Evolutionary conservation across 2,888 invertebrate species (phyloP).

Genomic region (Congeria kusceri): DNA sequence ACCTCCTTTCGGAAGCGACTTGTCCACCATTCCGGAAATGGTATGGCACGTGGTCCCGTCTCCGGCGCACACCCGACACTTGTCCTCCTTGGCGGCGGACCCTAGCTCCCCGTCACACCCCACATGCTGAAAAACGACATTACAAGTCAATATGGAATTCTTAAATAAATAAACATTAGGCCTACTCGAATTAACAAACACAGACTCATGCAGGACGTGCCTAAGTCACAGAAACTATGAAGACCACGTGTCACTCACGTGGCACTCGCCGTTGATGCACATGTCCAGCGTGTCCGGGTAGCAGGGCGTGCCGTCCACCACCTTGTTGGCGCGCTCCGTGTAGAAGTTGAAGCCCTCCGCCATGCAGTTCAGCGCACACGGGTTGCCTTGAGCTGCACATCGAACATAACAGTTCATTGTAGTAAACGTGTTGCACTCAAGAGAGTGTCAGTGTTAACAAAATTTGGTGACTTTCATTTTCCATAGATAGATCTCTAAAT

Average conservation of each 20-base stretch:
- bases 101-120: conserved; percentile 83
- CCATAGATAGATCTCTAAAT: too few relatives aligned
- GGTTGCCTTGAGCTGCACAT: conserved; percentile 89
- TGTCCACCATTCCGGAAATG: conserved; percentile 76
- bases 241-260: conserved; percentile 87
- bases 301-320: conserved; percentile 91
- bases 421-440: too few relatives aligned
- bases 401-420: too few relatives aligned
- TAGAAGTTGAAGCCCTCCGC: conserved; percentile 97
- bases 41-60: conserved; percentile 80
- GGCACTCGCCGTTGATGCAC: conserved; percentile 97
- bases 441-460: too few relatives aligned
- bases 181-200: too few relatives aligned
- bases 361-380: conserved; percentile 98
- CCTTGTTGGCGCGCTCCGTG: conserved; percentile 92
- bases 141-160: too few relatives aligned
- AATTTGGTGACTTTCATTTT: too few relatives aligned
- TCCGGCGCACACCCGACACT: conserved; percentile 83
- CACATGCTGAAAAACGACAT: conserved; percentile 73
- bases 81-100: conserved; percentile 81
- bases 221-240: conserved; percentile 82
- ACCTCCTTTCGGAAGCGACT: conserved; percentile 77
- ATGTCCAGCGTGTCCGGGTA: conserved; percentile 89
- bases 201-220: too few relatives aligned
- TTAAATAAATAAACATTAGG: too few relatives aligned